Evolutionary conservation across 2,888 invertebrate species (phyloP).

Genomic region (Rotaria magnacalcarata): DNA sequence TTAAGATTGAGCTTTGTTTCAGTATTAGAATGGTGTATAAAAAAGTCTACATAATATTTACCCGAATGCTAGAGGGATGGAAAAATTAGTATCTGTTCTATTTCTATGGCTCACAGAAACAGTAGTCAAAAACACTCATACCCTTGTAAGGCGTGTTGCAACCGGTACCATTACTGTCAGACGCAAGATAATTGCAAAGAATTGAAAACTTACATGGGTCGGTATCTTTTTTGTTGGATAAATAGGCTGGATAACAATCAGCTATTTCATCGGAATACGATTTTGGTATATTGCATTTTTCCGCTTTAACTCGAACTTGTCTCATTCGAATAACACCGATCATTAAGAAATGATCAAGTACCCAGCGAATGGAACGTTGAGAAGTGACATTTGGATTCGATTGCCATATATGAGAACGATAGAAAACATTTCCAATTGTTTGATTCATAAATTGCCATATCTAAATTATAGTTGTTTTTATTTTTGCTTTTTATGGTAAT

Average conservation of each 20-base stretch:
- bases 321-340: not conserved
- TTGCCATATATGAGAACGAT: not conserved
- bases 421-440: slow-evolving; percentile 1
- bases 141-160: too few species aligned
- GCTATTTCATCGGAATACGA: not conserved
- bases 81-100: too few species aligned
- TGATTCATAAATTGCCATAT: slow-evolving; percentile 29
- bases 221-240: not conserved
- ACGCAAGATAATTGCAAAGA: too few species aligned
- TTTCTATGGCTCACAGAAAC: too few species aligned
- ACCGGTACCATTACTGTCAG: too few species aligned
- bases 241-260: not conserved
- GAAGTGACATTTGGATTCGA: not conserved
- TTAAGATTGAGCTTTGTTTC: too few species aligned
- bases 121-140: too few species aligned
- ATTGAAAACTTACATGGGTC: not conserved
- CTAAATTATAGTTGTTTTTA: not conserved
- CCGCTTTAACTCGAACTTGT: slow-evolving; percentile 18
- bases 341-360: slow-evolving; percentile 16
- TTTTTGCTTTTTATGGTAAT: not conserved
- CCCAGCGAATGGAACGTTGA: not conserved
- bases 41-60: too few species aligned
- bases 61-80: too few species aligned
- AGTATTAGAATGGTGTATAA: too few species aligned
- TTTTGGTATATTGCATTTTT: slow-evolving; percentile 14